Percentiles rank a stretch among this genome's conserved stretches.
Conservation (phyloP, 2,888 invertebrate species). For the Drosophila testacea region DNA sequence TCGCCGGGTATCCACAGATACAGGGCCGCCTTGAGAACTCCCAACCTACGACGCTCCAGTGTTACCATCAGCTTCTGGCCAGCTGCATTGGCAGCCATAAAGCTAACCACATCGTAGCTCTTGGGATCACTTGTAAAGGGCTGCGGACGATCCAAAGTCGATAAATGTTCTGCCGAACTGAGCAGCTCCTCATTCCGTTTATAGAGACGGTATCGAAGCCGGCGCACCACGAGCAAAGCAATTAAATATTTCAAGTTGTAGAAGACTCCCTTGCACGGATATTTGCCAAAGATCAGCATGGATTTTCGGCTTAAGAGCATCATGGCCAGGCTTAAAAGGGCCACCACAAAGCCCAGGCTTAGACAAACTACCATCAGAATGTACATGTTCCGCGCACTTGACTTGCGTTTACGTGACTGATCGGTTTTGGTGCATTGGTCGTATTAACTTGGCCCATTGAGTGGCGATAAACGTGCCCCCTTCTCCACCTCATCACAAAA, state of each 20-base stretch:
- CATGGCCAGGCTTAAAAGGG: constrained; percentile 58
- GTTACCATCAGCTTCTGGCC: constrained; percentile 90
- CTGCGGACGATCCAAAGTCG: constrained; percentile 86
- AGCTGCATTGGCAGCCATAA: constrained; percentile 88
- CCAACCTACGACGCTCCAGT: constrained; percentile 88
- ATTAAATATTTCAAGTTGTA: constrained; percentile 86
- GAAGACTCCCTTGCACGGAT: constrained; percentile 86
- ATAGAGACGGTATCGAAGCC: constrained; percentile 84
- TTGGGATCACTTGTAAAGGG: constrained; percentile 85
- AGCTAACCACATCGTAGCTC: constrained; percentile 91
- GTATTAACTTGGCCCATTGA: constrained; percentile 16
- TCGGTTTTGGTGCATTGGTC: constrained; percentile 2
- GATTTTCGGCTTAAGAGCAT: constrained; percentile 75
- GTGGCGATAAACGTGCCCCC: constrained; percentile 17
- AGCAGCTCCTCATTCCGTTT: constrained; percentile 67
- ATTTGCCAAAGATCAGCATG: constrained; percentile 86
- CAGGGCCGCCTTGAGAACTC: constrained; percentile 89
- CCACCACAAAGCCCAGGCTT: constrained; percentile 52
- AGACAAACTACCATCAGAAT: constrained; percentile 51
- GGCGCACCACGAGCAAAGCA: constrained; percentile 85
- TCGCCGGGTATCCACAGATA: constrained; percentile 89
- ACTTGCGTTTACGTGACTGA: constrained; percentile 52
- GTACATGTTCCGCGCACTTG: constrained; percentile 57
- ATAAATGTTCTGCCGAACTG: constrained; percentile 66
- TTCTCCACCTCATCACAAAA: not conserved